phyloP scores from a whole-genome alignment of 2,888 invertebrate species.

The Erynnis tages region DNA sequence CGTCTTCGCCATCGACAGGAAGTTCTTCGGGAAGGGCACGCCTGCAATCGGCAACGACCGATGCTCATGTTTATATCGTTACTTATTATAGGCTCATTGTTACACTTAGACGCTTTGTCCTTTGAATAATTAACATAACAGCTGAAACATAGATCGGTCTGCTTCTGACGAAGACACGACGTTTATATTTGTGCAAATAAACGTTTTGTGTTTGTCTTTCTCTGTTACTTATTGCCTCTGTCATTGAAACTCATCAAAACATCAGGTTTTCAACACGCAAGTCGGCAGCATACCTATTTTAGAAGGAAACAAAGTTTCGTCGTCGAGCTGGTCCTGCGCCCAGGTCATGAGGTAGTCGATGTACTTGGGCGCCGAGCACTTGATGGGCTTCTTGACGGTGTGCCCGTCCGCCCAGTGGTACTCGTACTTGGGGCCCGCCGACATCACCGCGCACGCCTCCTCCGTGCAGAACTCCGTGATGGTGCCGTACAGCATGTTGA shows the following conservation, averaged over 20 bases:
- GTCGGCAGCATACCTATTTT: constrained; percentile 86
- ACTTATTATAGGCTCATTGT: too few relatives aligned
- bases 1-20: constrained; percentile 97
- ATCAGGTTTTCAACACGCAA: too few relatives aligned
- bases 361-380: constrained; percentile 99
- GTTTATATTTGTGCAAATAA: too few relatives aligned
- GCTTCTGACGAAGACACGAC: too few relatives aligned
- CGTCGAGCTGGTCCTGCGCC: constrained; percentile 99
- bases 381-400: constrained; percentile 98
- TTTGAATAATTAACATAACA: too few relatives aligned
- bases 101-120: too few relatives aligned
- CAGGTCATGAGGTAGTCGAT: constrained; percentile 99
- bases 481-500: constrained; percentile 99
- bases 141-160: too few relatives aligned
- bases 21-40: constrained; percentile 99
- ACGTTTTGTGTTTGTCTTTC: too few relatives aligned
- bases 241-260: too few relatives aligned
- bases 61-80: too few relatives aligned
- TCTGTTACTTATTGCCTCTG: too few relatives aligned
- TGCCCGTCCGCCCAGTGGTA: constrained; percentile 99
- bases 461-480: constrained; percentile 99
- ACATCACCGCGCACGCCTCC: constrained; percentile 98
- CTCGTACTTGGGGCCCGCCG: constrained; percentile 99
- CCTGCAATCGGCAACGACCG: constrained; percentile 80
- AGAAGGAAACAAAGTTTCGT: constrained; percentile 98